phyloP scores from a whole-genome alignment of 2,888 invertebrate species.

The Drosophila subsilvestris region DNA sequence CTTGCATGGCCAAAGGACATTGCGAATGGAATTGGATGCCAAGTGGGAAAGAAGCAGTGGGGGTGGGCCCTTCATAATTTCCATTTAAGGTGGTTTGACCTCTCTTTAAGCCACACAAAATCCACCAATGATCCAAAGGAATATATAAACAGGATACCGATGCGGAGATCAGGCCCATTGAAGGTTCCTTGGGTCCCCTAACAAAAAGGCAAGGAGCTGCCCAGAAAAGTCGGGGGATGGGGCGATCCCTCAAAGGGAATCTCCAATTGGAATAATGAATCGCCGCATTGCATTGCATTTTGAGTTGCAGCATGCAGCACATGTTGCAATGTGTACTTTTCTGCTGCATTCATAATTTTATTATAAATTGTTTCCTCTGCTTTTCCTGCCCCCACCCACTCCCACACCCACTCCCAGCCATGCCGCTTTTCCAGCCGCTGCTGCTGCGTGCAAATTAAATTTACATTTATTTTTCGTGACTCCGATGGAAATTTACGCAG shows the following conservation, averaged over 20 bases:
- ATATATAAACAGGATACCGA: no score
- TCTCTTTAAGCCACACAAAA: background rate
- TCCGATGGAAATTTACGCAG: constrained; percentile 64
- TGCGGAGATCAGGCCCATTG: no score
- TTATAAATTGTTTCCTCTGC: constrained; percentile 30
- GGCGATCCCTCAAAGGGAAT: background rate
- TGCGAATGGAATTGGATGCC: constrained; percentile 41
- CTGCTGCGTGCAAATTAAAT: constrained; percentile 51
- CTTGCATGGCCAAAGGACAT: constrained; percentile 74
- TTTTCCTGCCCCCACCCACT: background rate
- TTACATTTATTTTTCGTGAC: constrained; percentile 70
- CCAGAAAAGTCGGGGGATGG: background rate
- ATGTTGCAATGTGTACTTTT: constrained; percentile 20
- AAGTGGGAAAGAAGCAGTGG: background rate
- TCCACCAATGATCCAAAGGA: background rate
- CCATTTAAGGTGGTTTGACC: background rate
- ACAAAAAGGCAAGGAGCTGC: no score
- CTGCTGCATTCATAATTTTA: constrained; percentile 26
- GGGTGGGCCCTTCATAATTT: background rate
- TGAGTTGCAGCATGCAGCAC: background rate
- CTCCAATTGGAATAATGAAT: background rate
- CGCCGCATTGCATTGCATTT: no score
- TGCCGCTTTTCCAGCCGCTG: background rate
- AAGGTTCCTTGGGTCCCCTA: no score
- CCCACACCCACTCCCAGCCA: no score